These are phyloP conservation scores for Mola mola DNA, from an alignment of 2,113 vertebrate species.

Conservation along the genomic window DNA sequence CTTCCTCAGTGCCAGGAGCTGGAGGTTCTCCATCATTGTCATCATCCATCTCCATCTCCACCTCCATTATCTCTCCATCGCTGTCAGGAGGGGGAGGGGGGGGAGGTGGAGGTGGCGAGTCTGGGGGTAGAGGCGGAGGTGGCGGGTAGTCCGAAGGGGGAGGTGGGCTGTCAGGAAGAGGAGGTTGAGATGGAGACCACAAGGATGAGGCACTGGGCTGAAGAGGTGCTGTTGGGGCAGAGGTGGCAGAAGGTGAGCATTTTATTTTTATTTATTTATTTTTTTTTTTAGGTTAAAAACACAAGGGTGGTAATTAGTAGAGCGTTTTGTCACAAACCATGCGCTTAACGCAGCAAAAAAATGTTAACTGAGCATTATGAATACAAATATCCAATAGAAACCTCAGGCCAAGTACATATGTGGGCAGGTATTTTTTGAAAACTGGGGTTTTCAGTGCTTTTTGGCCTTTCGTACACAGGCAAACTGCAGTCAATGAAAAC, in stretches of 20 bases:
- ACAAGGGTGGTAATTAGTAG: too few relatives aligned
- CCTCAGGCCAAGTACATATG: too few relatives aligned
- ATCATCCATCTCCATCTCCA: slow-evolving; percentile 99
- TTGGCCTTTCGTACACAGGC: too few relatives aligned
- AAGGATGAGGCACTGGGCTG: slow-evolving; percentile 78
- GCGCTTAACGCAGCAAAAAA: not conserved
- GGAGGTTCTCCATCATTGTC: slow-evolving; percentile 91
- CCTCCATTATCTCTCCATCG: slow-evolving; percentile 94
- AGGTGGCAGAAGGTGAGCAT: too few relatives aligned
- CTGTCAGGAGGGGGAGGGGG: slow-evolving; percentile 88
- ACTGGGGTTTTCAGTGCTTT: too few relatives aligned
- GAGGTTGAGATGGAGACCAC: slow-evolving; percentile 84
- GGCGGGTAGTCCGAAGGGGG: slow-evolving; percentile 86
- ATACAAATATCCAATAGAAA: not conserved
- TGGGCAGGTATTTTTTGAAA: too few relatives aligned
- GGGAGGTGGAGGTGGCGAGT: slow-evolving; percentile 81
- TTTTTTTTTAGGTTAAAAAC: too few relatives aligned
- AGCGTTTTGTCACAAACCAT: not conserved
- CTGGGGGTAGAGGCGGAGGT: slow-evolving; percentile 85
- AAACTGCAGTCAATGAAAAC: too few relatives aligned
- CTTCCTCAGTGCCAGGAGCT: slow-evolving; percentile 94
- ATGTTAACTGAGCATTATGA: not conserved
- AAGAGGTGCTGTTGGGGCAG: slow-evolving; percentile 65
- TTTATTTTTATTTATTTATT: too few relatives aligned
- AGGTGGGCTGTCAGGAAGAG: slow-evolving; percentile 87